Conservation (phyloP, 1,140 invertebrate genomes). For the Trichomalopsis sarcophagae region DNA sequence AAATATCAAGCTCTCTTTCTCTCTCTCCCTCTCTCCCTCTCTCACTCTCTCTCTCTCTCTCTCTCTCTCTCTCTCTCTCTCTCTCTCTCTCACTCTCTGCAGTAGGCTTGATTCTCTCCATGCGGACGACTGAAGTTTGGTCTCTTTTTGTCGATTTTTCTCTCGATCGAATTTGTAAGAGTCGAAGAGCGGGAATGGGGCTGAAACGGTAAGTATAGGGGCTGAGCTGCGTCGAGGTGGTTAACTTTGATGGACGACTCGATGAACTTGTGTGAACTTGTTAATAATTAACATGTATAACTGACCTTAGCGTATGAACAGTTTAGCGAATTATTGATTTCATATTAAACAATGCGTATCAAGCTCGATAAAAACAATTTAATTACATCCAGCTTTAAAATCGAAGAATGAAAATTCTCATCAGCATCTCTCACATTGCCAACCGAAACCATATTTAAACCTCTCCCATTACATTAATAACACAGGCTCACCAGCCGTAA, state of each 20-base stretch:
- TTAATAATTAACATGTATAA: not conserved
- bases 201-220: no score
- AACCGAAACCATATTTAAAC: not conserved
- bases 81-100: no score
- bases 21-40: no score
- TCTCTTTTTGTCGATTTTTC: not conserved
- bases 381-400: not conserved
- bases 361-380: not conserved
- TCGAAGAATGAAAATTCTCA: not conserved
- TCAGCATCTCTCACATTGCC: not conserved
- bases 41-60: no score
- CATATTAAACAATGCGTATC: no score
- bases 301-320: not conserved
- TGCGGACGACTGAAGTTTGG: not conserved
- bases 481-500: not conserved
- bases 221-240: not conserved
- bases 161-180: slow-evolving; percentile 23
- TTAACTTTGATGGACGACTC: not conserved
- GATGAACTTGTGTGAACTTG: no score
- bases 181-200: no score
- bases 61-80: not conserved
- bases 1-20: slow-evolving; percentile 22
- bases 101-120: slow-evolving; percentile 22
- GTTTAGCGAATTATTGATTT: not conserved
- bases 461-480: slow-evolving; percentile 7